Percentiles rank a stretch among this genome's conserved stretches.
phyloP scores from a whole-genome alignment of 1,140 invertebrate species.

The Bombus sibiricus region DNA sequence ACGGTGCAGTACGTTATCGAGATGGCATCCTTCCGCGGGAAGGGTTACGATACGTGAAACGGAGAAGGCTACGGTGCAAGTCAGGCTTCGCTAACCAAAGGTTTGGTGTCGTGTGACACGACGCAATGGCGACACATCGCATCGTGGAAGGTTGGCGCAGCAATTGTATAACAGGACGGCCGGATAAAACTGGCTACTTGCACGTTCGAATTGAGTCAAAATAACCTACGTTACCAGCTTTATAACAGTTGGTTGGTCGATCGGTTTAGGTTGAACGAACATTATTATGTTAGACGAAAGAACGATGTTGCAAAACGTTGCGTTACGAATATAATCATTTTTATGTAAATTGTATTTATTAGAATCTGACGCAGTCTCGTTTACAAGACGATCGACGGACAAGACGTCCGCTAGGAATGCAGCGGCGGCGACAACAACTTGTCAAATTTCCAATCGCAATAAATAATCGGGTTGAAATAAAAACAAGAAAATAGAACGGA shows the following conservation, averaged over 20 bases:
- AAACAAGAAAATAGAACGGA: constrained; percentile 45
- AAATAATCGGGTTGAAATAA: constrained; percentile 2
- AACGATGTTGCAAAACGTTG: neutral
- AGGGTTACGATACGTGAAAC: neutral
- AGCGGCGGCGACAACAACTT: neutral
- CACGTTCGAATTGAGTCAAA: too few relatives aligned
- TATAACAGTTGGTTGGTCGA: too few relatives aligned
- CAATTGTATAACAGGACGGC: too few relatives aligned
- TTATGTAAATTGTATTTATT: neutral
- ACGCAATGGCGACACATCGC: neutral
- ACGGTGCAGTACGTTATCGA: neutral
- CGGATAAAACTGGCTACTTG: too few relatives aligned
- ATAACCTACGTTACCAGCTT: neutral
- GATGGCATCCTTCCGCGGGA: neutral
- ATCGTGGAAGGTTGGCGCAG: neutral
- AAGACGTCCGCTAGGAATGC: neutral
- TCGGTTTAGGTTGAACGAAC: neutral
- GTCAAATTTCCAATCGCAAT: constrained; percentile 31
- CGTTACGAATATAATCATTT: neutral
- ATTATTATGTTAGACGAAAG: neutral
- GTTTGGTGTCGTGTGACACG: neutral
- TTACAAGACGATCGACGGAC: neutral
- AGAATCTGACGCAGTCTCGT: neutral
- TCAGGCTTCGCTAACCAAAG: neutral
- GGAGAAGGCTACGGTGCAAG: neutral